A percentile compares a stretch with the other conserved stretches of the same genome.
phyloP scores from a whole-genome alignment of 1,140 invertebrate species.

The Hycleus cichorii region DNA sequence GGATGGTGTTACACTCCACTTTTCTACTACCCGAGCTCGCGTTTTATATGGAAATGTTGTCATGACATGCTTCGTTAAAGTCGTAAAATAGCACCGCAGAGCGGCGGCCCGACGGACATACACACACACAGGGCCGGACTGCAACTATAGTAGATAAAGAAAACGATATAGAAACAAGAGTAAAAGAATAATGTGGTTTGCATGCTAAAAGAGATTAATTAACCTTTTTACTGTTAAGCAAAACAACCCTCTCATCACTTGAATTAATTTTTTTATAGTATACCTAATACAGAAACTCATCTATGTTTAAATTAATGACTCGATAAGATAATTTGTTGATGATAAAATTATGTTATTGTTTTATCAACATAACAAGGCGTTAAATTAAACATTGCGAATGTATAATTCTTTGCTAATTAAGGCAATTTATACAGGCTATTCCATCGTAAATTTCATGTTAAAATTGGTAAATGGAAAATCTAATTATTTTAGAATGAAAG shows the following conservation, averaged over 20 bases:
- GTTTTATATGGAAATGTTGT: slow-evolving; percentile 40
- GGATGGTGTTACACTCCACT: not conserved
- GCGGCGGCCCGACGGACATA: slow-evolving; percentile 3
- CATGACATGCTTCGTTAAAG: slow-evolving; percentile 39
- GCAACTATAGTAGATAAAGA: not conserved
- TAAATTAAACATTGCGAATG: not conserved
- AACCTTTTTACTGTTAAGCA: slow-evolving; percentile 30
- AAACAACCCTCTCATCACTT: slow-evolving; percentile 14
- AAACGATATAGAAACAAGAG: not conserved
- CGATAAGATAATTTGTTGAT: not conserved
- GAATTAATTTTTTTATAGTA: slow-evolving; percentile 5
- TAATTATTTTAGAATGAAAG: no score
- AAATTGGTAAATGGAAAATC: no score
- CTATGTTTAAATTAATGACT: slow-evolving; percentile 12
- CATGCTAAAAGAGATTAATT: slow-evolving; percentile 37
- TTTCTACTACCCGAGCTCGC: slow-evolving; percentile 13
- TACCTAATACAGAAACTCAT: slow-evolving; percentile 9
- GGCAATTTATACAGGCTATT: no score
- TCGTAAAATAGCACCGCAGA: slow-evolving; percentile 35
- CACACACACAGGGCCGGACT: slow-evolving; percentile 29
- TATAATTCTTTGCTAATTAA: no score
- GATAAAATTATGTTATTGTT: no score
- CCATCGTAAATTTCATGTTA: no score
- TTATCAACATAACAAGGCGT: not conserved
- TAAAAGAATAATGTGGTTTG: slow-evolving; percentile 38